Base-by-base conservation (phyloP, 1,140 invertebrate genomes). In the Vollenhovia emeryi region DNA sequence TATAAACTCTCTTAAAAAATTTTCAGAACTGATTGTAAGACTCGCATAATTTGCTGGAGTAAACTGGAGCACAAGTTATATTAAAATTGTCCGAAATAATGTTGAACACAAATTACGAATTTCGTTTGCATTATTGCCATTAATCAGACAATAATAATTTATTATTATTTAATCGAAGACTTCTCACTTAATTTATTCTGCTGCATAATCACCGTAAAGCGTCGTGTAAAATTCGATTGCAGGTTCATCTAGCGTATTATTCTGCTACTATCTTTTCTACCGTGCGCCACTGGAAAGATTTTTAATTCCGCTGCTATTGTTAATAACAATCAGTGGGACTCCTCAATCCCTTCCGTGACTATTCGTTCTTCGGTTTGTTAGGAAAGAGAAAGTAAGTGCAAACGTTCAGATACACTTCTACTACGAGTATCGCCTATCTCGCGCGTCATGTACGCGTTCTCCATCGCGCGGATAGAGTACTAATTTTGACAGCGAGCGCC, bases 351-450 rank as follows among this genome's bases (percentile, higher is more conserved):
- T 9, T 6, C 2, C 5, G 6, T 15, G 5, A 1, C 48, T 64
- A 11, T 40, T 24, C 30, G 2, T 36, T 79, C 9, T 48, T 24
- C n/a, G n/a, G 7, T 27, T 30, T 36, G 21, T 66, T n/a, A n/a
- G n/a, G n/a, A n/a, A n/a, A n/a, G n/a, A n/a, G n/a, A 78, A 7
- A 60, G 1, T 62, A 45, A 78, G 8, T 75, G 8, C 4, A 75
- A 43, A 21, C 50, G 33, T 36, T 21, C 15, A 78, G 3, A 11
- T 48, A 18, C 24, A n/a, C 30, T n/a, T n/a, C n/a, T 8, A n/a
- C 3, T 1, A 45, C 3, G 18, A 43, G 1, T 11, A 45, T n/a
- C n/a, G n/a, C n/a, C n/a, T n/a, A n/a, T 76, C 24, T 6, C 33
- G 33, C 33, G 4, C 5, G 11, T 64, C 18, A 15, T 55, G 21